Evolutionary conservation across 2,888 invertebrate species (phyloP).

Genomic region (Erebia palarica): DNA sequence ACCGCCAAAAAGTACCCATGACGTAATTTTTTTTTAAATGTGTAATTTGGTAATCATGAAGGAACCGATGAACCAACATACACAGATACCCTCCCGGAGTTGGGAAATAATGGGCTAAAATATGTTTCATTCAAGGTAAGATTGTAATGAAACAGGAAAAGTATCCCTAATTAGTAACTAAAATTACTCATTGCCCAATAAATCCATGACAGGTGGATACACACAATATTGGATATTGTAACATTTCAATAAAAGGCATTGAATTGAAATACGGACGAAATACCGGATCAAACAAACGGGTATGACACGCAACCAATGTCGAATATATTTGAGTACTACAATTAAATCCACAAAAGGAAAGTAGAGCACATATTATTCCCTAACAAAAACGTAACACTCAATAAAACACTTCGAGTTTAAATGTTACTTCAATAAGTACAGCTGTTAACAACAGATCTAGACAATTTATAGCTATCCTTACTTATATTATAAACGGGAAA

Average conservation of each 20-base stretch:
- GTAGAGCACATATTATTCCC: constrained; percentile 42
- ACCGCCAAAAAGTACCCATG: too few relatives aligned
- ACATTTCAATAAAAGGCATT: constrained; percentile 15
- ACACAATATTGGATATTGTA: not conserved
- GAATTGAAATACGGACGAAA: constrained; percentile 4
- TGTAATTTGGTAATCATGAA: too few relatives aligned
- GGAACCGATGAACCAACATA: too few relatives aligned
- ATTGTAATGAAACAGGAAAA: not conserved
- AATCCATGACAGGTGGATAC: not conserved
- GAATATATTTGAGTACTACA: constrained; percentile 13
- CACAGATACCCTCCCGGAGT: too few relatives aligned
- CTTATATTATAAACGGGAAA: too few relatives aligned
- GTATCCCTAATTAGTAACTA: not conserved
- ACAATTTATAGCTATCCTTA: too few relatives aligned
- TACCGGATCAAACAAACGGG: constrained; percentile 15
- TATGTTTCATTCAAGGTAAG: not conserved
- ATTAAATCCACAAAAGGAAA: constrained; percentile 34
- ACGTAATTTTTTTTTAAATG: too few relatives aligned
- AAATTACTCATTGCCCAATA: not conserved
- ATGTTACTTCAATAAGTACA: not conserved
- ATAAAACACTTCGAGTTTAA: not conserved
- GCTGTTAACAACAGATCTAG: too few relatives aligned
- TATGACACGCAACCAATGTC: constrained; percentile 46
- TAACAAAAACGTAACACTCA: constrained; percentile 13
- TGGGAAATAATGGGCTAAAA: not conserved